A percentile compares a stretch with the other conserved stretches of the same genome.
Evolutionary conservation across 2,113 vertebrate genomes (phyloP).

Genomic region (Macroglossus sobrinus): DNA sequence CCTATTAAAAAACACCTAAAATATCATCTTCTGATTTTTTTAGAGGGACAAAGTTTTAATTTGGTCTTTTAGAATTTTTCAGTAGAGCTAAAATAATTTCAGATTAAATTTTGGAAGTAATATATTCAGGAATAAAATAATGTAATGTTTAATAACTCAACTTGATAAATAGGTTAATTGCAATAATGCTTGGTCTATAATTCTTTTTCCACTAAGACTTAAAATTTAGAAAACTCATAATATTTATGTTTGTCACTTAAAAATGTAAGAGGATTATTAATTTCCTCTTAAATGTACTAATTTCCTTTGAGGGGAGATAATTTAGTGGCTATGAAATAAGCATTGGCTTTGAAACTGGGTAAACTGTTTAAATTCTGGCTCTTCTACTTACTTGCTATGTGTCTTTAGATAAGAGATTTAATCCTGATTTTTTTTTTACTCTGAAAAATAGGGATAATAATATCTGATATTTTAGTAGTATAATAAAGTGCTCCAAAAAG

Average conservation of each 20-base stretch:
- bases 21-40: not conserved
- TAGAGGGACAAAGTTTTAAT: not conserved
- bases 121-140: constrained; percentile 19
- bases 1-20: constrained; percentile 52
- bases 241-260: constrained; percentile 30
- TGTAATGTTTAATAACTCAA: not conserved
- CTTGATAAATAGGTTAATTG: constrained; percentile 46
- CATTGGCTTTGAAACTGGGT: not conserved
- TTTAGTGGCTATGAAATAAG: not conserved
- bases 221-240: not conserved
- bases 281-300: too few species aligned
- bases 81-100: not conserved
- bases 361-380: constrained; percentile 14
- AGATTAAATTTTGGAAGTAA: constrained; percentile 2
- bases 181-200: not conserved
- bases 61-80: not conserved
- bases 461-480: not conserved
- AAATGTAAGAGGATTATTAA: constrained; percentile 30
- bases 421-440: not conserved
- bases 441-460: not conserved
- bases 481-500: not conserved
- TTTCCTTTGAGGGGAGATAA: constrained; percentile 36
- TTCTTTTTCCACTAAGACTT: not conserved
- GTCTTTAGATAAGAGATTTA: not conserved
- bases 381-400: not conserved